Evolutionary conservation across 2,797 vertebrate species (phyloP).

Genomic region (Rhinichthys osculus): DNA sequence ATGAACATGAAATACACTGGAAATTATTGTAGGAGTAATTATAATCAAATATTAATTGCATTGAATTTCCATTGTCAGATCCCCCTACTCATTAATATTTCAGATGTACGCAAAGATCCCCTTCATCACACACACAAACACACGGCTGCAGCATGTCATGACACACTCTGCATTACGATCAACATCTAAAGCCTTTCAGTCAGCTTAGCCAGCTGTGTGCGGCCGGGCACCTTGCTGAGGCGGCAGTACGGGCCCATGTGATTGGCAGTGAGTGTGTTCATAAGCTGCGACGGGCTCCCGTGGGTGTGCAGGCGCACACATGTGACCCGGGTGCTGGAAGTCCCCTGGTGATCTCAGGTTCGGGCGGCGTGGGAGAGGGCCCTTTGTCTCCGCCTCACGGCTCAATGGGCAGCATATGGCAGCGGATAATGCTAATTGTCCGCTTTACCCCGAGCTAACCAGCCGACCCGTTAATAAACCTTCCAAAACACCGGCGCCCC

Average conservation of each 20-base stretch:
- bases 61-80: slow-evolving; percentile 1
- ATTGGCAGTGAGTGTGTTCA: slow-evolving; percentile 75
- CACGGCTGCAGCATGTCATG: slow-evolving; percentile 21
- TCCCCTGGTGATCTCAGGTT: slow-evolving; percentile 81
- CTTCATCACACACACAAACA: slow-evolving; percentile 46
- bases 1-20: not conserved
- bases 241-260: slow-evolving; percentile 65
- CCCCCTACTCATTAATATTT: not conserved
- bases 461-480: slow-evolving; percentile 83
- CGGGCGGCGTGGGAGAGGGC: slow-evolving; percentile 74
- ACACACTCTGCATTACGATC: slow-evolving; percentile 43
- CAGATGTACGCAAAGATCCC: slow-evolving; percentile 30
- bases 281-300: slow-evolving; percentile 27
- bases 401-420: slow-evolving; percentile 85
- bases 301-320: slow-evolving; percentile 68
- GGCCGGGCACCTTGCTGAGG: slow-evolving; percentile 70
- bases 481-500: slow-evolving; percentile 75
- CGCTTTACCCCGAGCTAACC: slow-evolving; percentile 81
- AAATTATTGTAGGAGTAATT: not conserved
- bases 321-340: slow-evolving; percentile 75
- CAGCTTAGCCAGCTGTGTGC: slow-evolving; percentile 59
- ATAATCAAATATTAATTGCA: slow-evolving; percentile 18
- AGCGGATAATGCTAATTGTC: slow-evolving; percentile 84
- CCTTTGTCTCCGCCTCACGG: slow-evolving; percentile 77
- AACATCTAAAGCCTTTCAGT: slow-evolving; percentile 54